These are phyloP conservation scores for Coenonympha glycerion DNA, from an alignment of 2,888 invertebrate species.

Conservation along the genomic window DNA sequence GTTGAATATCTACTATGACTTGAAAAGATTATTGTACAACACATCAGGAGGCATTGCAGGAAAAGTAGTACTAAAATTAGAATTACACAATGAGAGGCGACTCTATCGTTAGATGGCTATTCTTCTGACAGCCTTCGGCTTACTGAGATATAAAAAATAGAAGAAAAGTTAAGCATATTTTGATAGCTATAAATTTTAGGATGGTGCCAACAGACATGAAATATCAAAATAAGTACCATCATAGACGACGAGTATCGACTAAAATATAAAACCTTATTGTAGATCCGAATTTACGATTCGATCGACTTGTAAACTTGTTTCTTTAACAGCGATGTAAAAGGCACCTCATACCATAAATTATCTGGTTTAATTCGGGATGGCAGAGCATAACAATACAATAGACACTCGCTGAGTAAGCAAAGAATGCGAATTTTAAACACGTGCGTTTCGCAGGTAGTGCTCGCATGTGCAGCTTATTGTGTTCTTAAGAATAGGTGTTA, in stretches of 20 bases:
- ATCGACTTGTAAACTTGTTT: constrained; percentile 31
- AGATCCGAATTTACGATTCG: constrained; percentile 44
- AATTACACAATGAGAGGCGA: neutral
- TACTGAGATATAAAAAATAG: neutral
- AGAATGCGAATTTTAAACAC: constrained; percentile 66
- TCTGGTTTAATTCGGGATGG: constrained; percentile 44
- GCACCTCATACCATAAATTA: constrained; percentile 36
- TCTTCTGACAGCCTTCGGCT: neutral
- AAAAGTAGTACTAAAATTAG: neutral
- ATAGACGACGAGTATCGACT: constrained; percentile 10
- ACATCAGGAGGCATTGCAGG: neutral
- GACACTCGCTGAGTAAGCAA: constrained; percentile 44
- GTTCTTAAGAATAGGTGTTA: constrained; percentile 54
- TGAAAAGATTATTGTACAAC: neutral
- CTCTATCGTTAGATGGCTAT: neutral
- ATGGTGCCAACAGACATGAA: constrained; percentile 1
- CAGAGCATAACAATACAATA: constrained; percentile 40
- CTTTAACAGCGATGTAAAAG: constrained; percentile 34
- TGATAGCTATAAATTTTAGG: constrained; percentile 1
- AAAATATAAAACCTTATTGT: constrained; percentile 42
- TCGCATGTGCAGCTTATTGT: constrained; percentile 71
- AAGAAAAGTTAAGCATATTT: neutral
- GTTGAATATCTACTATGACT: neutral
- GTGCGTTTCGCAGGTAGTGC: constrained; percentile 69
- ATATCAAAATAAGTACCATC: constrained; percentile 13